These are phyloP conservation scores for Xyrichtys novacula DNA, from an alignment of 2,797 vertebrate species.

Conservation along the genomic window DNA sequence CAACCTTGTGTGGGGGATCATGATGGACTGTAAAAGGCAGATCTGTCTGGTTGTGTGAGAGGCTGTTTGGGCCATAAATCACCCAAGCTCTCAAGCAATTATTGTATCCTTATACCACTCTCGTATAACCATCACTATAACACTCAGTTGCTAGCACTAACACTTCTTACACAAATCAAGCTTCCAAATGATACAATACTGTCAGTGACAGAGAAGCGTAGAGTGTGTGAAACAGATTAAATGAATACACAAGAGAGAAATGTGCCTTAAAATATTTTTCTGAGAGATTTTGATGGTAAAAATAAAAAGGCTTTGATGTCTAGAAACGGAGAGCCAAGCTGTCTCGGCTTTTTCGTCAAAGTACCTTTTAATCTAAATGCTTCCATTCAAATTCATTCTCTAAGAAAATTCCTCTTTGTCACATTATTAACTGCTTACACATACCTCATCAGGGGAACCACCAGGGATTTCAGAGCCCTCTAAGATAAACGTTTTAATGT, in stretches of 20 bases:
- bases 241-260: neutral
- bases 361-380: conserved; percentile 3
- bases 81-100: neutral
- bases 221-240: neutral
- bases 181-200: neutral
- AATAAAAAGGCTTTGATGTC: conserved; percentile 20
- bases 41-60: neutral
- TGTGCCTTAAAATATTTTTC: neutral
- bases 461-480: too few relatives aligned
- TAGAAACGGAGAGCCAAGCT: neutral
- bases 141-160: neutral
- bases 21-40: conserved; percentile 8
- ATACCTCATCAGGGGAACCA: neutral
- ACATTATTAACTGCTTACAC: neutral
- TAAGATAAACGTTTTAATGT: too few relatives aligned
- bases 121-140: neutral
- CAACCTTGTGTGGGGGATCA: neutral
- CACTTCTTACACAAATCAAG: neutral
- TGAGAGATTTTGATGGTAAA: neutral
- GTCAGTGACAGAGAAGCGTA: neutral
- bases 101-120: neutral
- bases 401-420: neutral
- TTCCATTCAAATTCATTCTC: neutral
- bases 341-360: conserved; percentile 5
- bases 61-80: neutral